These are phyloP conservation scores for Sebastes schlegelii DNA, from an alignment of 2,113 vertebrate species.

Conservation along the genomic window DNA sequence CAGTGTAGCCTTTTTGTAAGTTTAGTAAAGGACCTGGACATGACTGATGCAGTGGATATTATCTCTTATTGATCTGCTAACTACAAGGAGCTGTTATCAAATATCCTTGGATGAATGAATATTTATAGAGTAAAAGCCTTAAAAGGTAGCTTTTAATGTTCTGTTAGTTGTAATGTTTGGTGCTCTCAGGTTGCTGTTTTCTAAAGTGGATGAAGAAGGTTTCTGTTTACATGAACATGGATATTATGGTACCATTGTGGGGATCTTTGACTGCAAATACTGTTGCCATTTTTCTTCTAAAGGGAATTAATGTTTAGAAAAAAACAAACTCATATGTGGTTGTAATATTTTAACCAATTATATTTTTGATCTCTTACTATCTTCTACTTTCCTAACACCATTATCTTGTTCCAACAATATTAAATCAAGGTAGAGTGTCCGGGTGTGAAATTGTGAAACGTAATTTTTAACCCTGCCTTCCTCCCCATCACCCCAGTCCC, in stretches of 20 bases:
- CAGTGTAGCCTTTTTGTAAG: constrained; percentile 21
- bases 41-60: constrained; percentile 85
- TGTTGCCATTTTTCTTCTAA: background rate
- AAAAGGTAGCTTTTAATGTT: constrained; percentile 86
- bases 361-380: background rate
- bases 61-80: constrained; percentile 89
- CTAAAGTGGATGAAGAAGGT: constrained; percentile 7
- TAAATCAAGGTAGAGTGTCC: constrained; percentile 69
- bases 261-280: background rate
- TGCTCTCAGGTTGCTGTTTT: constrained; percentile 76
- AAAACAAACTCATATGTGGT: background rate
- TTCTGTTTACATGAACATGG: background rate
- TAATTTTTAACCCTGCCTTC: constrained; percentile 28
- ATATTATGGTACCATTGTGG: background rate
- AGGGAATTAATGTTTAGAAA: background rate
- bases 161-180: constrained; percentile 84
- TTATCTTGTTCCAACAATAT: constrained; percentile 48
- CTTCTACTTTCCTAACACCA: constrained; percentile 13
- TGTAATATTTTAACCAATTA: background rate
- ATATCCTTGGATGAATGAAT: constrained; percentile 88
- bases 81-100: constrained; percentile 86
- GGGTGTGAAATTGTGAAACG: constrained; percentile 77
- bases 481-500: constrained; percentile 47
- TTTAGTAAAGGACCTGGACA: constrained; percentile 66
- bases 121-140: constrained; percentile 92